Conservation (phyloP, 2,113 vertebrate species). For the Isurus oxyrinchus region DNA sequence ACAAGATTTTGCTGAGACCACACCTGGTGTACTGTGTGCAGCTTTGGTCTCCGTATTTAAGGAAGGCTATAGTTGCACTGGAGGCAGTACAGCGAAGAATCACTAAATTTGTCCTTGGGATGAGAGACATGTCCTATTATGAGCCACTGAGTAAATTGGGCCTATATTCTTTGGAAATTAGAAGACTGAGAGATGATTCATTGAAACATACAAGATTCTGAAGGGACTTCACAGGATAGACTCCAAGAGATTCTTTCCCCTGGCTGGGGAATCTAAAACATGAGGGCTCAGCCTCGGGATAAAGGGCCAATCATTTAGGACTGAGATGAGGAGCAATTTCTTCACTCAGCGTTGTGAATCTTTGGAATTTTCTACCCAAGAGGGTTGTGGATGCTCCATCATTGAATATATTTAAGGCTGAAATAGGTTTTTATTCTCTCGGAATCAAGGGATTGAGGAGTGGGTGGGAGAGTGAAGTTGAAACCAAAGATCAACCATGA, state of each 20-base stretch:
- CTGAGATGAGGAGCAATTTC: background rate
- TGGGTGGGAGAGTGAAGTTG: no score
- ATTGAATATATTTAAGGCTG: background rate
- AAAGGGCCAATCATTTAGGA: background rate
- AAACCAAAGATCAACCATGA: no score
- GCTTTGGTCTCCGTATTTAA: background rate
- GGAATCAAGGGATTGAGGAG: no score
- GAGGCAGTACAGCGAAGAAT: background rate
- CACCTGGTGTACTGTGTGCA: background rate
- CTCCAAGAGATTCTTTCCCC: background rate
- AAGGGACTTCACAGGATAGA: background rate
- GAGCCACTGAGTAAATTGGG: background rate
- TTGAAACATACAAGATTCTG: no score
- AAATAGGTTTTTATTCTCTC: background rate
- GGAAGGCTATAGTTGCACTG: background rate
- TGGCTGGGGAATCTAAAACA: background rate
- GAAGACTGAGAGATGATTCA: background rate
- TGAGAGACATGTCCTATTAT: background rate
- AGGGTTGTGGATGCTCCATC: background rate
- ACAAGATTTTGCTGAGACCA: background rate
- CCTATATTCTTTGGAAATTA: background rate
- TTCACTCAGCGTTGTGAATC: background rate
- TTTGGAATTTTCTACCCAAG: background rate
- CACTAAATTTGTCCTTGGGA: background rate
- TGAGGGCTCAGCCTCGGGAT: background rate